Base-by-base conservation (phyloP, 2,888 invertebrate species). In the Leucozona laternaria region DNA sequence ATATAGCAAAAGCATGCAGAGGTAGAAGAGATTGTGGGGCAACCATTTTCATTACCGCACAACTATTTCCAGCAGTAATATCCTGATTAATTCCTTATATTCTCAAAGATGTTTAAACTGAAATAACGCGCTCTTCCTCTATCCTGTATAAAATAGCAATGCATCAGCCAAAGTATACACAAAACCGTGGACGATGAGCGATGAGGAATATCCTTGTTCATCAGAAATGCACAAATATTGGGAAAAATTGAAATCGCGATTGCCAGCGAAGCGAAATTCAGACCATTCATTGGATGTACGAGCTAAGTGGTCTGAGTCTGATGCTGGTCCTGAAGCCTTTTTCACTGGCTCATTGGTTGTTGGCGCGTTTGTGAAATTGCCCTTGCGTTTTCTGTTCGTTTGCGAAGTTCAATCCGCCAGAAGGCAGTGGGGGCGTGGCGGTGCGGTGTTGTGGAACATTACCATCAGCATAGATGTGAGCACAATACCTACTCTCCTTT, bases 51-150 rank as follows among this genome's bases (percentile, higher is more conserved):
- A 68, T 45, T 45, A 66, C 71, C 58, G 53, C 71, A 55, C 28
- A 28, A 4, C 28, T 31, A 31, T 45, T 37, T 34, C 22, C 28
- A 57, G 68, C 53, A 70, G 77, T 86, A 86, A 86, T 86, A 86
- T 86, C 85, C 85, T 82, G 85, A 81, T 86, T 81, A 86, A 86
- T 86, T 73, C 85, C 77, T 82, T 81, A 82, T 82, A 73, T 86
- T 86, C 82, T 70, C 72, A 81, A 86, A 82, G 85, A 82, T 64
- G 70, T 70, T 75, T 55, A 31, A 70, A 17, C 28, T 66, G 34
- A 62, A 70, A 58, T 66, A 20, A 45, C 60, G 43, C 25, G 37
- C 20, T 11, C 10, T 4, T 13, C 25, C 17, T 13, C 3, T 13
- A 11, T 13, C n/a, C 37, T 0, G 6, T 15, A 0, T 0, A 6